These are phyloP conservation scores for Mirza zaza DNA, from an alignment of 2,113 vertebrate species.

Conservation along the genomic window DNA sequence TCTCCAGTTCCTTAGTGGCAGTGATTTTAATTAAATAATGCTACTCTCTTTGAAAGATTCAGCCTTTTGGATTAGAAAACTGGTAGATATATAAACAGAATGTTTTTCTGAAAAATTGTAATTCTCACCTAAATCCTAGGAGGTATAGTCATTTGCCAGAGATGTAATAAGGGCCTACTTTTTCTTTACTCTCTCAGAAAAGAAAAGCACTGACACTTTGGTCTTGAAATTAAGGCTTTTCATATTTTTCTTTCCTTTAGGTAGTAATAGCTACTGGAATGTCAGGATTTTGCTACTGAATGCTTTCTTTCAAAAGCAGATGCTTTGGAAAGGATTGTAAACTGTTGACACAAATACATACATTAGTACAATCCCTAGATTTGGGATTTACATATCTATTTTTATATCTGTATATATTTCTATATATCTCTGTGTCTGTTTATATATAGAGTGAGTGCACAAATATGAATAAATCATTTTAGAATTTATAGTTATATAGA, in stretches of 20 bases:
- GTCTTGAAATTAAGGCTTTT: slow-evolving; percentile 43
- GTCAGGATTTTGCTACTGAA: slow-evolving; percentile 17
- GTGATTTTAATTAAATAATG: not conserved
- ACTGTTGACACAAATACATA: slow-evolving; percentile 6
- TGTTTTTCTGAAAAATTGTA: slow-evolving; percentile 23
- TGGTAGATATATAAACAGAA: not conserved
- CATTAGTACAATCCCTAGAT: not conserved
- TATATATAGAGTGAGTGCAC: not conserved
- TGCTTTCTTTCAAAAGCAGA: not conserved
- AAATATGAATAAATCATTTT: not conserved
- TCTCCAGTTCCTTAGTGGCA: not conserved
- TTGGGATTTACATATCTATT: not conserved
- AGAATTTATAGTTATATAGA: not conserved
- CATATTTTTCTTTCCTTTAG: not conserved
- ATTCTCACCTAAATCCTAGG: slow-evolving; percentile 19
- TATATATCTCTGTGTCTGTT: not conserved
- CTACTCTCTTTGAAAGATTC: not conserved
- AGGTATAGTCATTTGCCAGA: slow-evolving; percentile 12
- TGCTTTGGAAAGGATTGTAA: not conserved
- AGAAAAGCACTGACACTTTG: not conserved
- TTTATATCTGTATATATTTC: not conserved
- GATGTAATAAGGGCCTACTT: not conserved
- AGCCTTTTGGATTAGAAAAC: slow-evolving; percentile 3
- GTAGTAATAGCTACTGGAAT: slow-evolving; percentile 15
- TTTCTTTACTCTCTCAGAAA: slow-evolving; percentile 29